Evolutionary conservation across 2,797 vertebrate genomes (phyloP).

Genomic region (Hirundo rustica): DNA sequence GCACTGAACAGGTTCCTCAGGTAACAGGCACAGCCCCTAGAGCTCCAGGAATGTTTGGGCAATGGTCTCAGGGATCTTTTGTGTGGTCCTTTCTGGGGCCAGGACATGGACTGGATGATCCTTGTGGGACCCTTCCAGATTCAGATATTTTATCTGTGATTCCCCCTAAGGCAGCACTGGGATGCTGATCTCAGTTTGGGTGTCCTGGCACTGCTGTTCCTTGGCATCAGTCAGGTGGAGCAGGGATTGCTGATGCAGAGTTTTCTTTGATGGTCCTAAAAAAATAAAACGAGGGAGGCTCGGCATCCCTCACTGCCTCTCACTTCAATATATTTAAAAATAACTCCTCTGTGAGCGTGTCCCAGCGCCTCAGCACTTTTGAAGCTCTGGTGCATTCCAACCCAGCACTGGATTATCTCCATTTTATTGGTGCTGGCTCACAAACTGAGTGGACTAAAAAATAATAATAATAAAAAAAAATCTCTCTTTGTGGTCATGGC

Average conservation of each 20-base stretch:
- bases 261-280: neutral
- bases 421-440: neutral
- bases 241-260: neutral
- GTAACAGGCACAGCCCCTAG: no score
- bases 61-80: neutral
- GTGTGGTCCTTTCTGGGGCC: neutral
- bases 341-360: neutral
- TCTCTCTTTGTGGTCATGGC: neutral
- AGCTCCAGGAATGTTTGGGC: neutral
- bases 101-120: neutral
- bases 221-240: neutral
- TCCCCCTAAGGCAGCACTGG: neutral
- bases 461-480: no score
- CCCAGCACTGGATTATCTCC: neutral
- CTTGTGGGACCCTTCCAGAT: no score
- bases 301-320: neutral
- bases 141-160: neutral
- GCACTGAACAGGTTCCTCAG: neutral
- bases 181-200: neutral
- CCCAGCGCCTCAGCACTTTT: slow-evolving; percentile 21
- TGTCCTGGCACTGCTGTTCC: neutral
- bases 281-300: neutral
- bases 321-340: neutral
- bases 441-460: neutral
- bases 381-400: neutral